phyloP scores from a whole-genome alignment of 2,113 vertebrate species.

The Melanocharis versteri region DNA sequence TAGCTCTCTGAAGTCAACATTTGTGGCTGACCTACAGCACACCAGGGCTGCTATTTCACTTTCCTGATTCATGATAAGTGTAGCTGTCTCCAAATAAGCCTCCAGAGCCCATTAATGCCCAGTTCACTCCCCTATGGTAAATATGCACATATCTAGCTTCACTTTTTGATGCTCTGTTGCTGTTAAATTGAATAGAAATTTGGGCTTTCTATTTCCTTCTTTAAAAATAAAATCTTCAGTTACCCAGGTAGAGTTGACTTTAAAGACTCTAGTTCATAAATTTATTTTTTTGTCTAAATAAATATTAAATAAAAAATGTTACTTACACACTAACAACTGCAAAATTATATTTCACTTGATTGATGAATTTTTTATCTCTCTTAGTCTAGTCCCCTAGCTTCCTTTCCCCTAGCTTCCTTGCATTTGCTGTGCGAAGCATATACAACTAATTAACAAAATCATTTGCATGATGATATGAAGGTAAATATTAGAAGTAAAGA shows the following conservation, averaged over 20 bases:
- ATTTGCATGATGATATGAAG: slow-evolving; percentile 64
- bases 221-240: slow-evolving; percentile 12
- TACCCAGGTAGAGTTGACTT: not conserved
- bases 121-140: slow-evolving; percentile 66
- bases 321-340: not conserved
- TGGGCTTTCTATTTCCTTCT: not conserved
- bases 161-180: slow-evolving; percentile 48
- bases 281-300: slow-evolving; percentile 17
- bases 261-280: not conserved
- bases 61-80: slow-evolving; percentile 76
- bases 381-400: not conserved
- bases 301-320: not conserved
- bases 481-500: slow-evolving; percentile 73
- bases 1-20: slow-evolving; percentile 69
- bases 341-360: slow-evolving; percentile 42
- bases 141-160: slow-evolving; percentile 57
- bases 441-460: slow-evolving; percentile 74
- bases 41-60: slow-evolving; percentile 72
- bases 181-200: slow-evolving; percentile 56
- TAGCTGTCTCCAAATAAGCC: slow-evolving; percentile 74
- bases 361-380: slow-evolving; percentile 58
- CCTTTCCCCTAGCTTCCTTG: not conserved
- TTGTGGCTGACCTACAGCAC: slow-evolving; percentile 76
- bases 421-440: not conserved
- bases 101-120: slow-evolving; percentile 68